phyloP scores from a whole-genome alignment of 2,888 invertebrate species.

The Hecatera dysodea region DNA sequence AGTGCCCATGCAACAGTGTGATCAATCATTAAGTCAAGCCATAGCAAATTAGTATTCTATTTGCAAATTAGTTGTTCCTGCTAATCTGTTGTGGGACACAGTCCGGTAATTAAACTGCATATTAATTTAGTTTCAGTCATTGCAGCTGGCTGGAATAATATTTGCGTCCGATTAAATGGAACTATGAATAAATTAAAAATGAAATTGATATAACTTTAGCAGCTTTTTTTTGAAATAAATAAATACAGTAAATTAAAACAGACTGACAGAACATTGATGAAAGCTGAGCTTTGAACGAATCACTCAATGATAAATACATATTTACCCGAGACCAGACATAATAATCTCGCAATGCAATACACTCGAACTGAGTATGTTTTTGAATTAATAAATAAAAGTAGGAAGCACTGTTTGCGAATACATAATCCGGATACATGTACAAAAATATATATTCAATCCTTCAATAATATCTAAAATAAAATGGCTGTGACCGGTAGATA shows the following conservation, averaged over 20 bases:
- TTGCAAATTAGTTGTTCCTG: slow-evolving; percentile 30
- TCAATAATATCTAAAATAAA: too few relatives aligned
- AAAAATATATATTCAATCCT: neutral
- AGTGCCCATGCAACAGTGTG: slow-evolving; percentile 6
- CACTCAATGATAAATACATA: neutral
- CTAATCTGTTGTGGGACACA: slow-evolving; percentile 30
- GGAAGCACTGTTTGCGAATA: neutral
- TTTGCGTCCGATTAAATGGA: neutral
- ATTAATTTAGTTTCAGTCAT: slow-evolving; percentile 25
- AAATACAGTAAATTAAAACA: too few relatives aligned
- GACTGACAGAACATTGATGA: neutral
- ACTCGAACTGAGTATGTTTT: neutral
- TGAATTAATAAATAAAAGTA: neutral
- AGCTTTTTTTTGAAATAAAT: too few relatives aligned
- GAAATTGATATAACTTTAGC: neutral
- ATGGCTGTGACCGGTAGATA: too few relatives aligned
- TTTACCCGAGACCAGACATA: neutral
- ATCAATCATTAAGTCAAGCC: slow-evolving; percentile 18
- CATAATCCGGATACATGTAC: neutral
- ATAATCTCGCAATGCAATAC: neutral
- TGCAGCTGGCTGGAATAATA: slow-evolving; percentile 9
- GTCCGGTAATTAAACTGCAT: slow-evolving; percentile 30
- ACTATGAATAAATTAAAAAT: too few relatives aligned
- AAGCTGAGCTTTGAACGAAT: neutral
- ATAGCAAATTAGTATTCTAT: slow-evolving; percentile 38